Conservation (phyloP, 2,797 vertebrate species). For the Macropus fuliginosus region DNA sequence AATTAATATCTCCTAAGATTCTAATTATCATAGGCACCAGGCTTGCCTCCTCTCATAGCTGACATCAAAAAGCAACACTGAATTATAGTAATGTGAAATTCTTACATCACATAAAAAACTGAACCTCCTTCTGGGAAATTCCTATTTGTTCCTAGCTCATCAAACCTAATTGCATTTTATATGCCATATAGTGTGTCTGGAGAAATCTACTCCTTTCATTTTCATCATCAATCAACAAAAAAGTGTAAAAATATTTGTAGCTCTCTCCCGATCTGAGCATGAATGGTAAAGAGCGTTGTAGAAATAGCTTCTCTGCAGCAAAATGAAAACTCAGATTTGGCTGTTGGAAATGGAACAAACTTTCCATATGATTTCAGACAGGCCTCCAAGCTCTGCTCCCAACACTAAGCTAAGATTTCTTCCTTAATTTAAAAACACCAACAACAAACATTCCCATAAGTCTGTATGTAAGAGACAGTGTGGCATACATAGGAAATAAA, state of each 20-base stretch:
- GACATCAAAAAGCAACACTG: not conserved
- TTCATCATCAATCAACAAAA: not conserved
- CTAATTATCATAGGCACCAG: not conserved
- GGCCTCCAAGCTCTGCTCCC: not conserved
- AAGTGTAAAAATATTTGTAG: not conserved
- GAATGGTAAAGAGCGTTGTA: not conserved
- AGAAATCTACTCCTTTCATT: constrained; percentile 8
- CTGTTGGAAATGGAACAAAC: not conserved
- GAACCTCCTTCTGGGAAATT: not conserved
- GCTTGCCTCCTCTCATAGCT: not conserved
- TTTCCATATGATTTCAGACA: not conserved
- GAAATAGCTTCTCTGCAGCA: constrained; percentile 44
- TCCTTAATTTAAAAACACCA: not conserved
- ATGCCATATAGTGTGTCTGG: not conserved
- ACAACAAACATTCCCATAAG: not conserved
- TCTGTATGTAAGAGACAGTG: not conserved
- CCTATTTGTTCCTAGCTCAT: not conserved
- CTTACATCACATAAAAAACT: not conserved
- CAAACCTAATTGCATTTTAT: not conserved
- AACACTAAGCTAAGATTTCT: not conserved
- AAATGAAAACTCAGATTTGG: not conserved
- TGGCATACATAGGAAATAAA: not conserved
- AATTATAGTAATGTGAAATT: constrained; percentile 14
- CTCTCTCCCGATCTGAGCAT: not conserved
- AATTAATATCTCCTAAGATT: not conserved